Base-by-base conservation (phyloP, 2,113 vertebrate species). In the Dipodomys stephensi region DNA sequence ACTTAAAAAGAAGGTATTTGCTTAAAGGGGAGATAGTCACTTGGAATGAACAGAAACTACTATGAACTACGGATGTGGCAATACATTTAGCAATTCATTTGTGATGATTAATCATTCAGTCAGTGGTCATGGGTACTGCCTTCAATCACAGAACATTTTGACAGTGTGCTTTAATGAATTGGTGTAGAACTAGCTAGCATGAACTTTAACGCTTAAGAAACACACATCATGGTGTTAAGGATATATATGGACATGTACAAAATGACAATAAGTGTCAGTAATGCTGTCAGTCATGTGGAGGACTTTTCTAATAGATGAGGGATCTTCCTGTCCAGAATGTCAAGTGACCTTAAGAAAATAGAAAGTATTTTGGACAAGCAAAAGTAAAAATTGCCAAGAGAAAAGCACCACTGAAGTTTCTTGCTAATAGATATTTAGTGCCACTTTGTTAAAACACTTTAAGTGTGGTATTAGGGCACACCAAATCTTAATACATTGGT, bases 81-180 rank as follows among this genome's bases (percentile, higher is more conserved):
- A 0, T 49, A 53, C 74, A 6, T 57, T 62, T 53, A 35, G 53
- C 7, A 85, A 46, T 23, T 7, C 1, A 32, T 18, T 22, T 83
- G 83, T 39, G 83, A 64, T 69, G 22, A 96, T 87, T 93, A 92
- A 49, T 49, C 49, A 49, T 94, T 97, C 96, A 97, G 93, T 81
- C 0, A 87, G 90, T 93, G 87, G 28, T 72, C 18, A 76, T 15
- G 20, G 64, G 23, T 72, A 89, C 30, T 18, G 35, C 4, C 3
- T 90, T 93, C 46, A 74, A 65, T 71, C 9, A 44, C 0, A 78
- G 2, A 88, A 6, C 9, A 78, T 65, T 88, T 83, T 62, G 53
- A 57, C 53, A 57, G 15, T 18, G 57, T 4, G 39, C 20, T 62
- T 93, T 85, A 44, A 68, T 27, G 23, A 92, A 68, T 0, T 78